These are phyloP conservation scores for Tauraco hartlaubi DNA, from an alignment of 2,797 vertebrate species.

Conservation along the genomic window DNA sequence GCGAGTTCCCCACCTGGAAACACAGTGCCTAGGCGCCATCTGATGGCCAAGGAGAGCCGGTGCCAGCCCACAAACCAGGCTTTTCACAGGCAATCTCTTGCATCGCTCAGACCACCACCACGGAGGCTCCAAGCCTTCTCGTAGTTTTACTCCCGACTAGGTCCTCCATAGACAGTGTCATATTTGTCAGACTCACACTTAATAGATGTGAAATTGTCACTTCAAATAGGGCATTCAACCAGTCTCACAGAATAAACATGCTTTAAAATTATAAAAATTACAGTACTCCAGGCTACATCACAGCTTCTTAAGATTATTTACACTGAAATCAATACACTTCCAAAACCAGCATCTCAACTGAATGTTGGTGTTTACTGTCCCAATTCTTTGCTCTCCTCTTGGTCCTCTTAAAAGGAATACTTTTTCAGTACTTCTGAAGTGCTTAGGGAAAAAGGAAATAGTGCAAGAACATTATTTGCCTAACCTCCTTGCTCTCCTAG, in stretches of 20 bases:
- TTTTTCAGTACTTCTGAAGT: background rate
- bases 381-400: background rate
- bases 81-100: background rate
- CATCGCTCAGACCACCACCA: rapidly evolving
- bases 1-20: rapidly evolving
- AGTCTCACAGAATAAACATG: background rate
- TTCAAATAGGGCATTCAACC: background rate
- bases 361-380: background rate
- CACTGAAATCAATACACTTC: background rate
- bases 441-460: background rate
- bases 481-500: background rate
- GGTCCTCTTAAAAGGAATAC: background rate
- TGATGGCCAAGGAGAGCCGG: background rate
- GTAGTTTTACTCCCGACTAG: rapidly evolving
- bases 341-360: background rate
- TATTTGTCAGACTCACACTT: rapidly evolving
- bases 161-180: rapidly evolving
- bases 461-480: background rate
- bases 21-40: slow-evolving; percentile 12
- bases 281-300: rapidly evolving
- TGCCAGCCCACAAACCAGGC: background rate
- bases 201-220: rapidly evolving
- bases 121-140: rapidly evolving
- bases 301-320: background rate
- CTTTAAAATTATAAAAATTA: background rate